A percentile compares a stretch with the other conserved stretches of the same genome.
phyloP scores from a whole-genome alignment of 2,113 vertebrate genomes.

The Periophthalmus modestus region DNA sequence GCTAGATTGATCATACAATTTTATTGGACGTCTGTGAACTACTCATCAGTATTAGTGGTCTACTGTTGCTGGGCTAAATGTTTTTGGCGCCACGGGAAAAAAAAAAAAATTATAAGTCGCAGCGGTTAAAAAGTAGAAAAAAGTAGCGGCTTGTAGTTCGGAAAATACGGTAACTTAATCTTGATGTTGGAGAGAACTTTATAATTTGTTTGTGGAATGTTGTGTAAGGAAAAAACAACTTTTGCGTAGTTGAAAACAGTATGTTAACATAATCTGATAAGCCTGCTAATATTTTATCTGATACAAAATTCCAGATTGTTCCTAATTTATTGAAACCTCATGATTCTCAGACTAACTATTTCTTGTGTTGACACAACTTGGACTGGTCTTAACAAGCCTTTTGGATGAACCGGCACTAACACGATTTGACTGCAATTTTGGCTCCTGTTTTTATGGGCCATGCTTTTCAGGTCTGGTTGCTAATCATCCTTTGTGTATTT shows the following conservation, averaged over 20 bases:
- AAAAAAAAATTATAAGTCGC: too few species aligned
- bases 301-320: neutral
- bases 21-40: too few species aligned
- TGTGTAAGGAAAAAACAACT: neutral
- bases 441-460: conserved; percentile 24
- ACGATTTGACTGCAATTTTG: conserved; percentile 41
- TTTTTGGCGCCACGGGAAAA: too few species aligned
- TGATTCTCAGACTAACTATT: conserved; percentile 1
- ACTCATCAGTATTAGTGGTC: too few species aligned
- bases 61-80: too few species aligned
- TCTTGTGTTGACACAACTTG: conserved; percentile 60
- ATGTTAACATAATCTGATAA: neutral
- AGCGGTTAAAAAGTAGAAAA: too few species aligned
- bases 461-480: conserved; percentile 21
- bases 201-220: too few species aligned
- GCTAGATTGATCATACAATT: too few species aligned
- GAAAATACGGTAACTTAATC: too few species aligned
- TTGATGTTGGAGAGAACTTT: too few species aligned
- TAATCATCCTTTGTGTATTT: conserved; percentile 65
- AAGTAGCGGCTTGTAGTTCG: too few species aligned
- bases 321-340: conserved; percentile 8
- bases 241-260: neutral
- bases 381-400: conserved; percentile 49
- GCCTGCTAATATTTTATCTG: neutral
- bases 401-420: conserved; percentile 51